A percentile compares a stretch with the other conserved stretches of the same genome.
These are phyloP conservation scores for Martes martes DNA, from an alignment of 2,113 vertebrate genomes.

Conservation along the genomic window DNA sequence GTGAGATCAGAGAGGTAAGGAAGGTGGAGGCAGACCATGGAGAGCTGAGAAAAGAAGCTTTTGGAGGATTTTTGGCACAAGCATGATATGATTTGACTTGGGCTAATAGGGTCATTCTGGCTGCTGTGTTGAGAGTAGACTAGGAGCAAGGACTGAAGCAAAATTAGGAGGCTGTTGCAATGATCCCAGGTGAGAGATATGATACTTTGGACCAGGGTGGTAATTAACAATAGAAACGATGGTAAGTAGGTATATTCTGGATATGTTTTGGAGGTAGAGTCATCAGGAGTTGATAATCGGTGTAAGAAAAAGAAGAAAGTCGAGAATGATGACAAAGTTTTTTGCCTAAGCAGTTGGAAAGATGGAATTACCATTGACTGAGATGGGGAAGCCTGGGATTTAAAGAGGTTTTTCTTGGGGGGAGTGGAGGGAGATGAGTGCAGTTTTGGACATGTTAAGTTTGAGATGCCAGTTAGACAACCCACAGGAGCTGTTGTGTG, in stretches of 20 bases:
- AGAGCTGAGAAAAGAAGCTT: neutral
- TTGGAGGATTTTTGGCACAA: neutral
- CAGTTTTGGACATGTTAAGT: neutral
- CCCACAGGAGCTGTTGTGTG: neutral
- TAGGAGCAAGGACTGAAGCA: neutral
- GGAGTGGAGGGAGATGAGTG: neutral
- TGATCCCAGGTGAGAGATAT: neutral
- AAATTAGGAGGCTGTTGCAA: neutral
- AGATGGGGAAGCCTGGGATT: neutral
- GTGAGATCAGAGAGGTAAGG: neutral
- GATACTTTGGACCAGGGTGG: neutral
- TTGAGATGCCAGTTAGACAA: neutral
- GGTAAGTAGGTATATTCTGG: neutral
- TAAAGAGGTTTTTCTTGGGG: neutral
- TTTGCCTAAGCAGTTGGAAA: neutral
- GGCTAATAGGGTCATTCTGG: neutral
- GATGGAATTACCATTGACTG: neutral
- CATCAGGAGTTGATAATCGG: neutral
- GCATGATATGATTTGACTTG: neutral
- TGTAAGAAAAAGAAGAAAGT: neutral
- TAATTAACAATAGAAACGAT: neutral
- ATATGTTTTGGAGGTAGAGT: neutral
- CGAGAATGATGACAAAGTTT: neutral
- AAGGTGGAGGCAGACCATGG: neutral
- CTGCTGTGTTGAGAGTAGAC: neutral